These are phyloP conservation scores for Taphrorychus bicolor DNA, from an alignment of 2,888 invertebrate genomes.

Conservation along the genomic window DNA sequence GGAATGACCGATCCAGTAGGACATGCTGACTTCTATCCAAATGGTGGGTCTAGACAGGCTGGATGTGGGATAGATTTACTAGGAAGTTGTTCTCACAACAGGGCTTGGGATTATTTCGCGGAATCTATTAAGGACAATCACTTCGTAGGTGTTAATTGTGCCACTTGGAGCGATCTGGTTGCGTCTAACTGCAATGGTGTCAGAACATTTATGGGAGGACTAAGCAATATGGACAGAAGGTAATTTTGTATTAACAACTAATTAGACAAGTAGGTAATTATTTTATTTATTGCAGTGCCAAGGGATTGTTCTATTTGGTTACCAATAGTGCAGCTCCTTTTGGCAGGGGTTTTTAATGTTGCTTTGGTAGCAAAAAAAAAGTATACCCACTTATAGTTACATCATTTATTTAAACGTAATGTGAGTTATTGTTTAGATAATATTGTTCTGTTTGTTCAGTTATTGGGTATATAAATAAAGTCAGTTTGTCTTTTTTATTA, in stretches of 20 bases:
- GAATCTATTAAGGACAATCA: slow-evolving; percentile 27
- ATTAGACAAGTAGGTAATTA: too few relatives aligned
- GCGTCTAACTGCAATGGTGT: not conserved
- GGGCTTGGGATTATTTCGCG: slow-evolving; percentile 36
- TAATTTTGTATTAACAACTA: not conserved
- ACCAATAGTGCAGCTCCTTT: slow-evolving; percentile 34
- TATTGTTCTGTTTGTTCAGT: too few relatives aligned
- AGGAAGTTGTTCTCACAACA: slow-evolving; percentile 37
- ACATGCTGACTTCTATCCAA: slow-evolving; percentile 37
- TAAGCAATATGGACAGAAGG: slow-evolving; percentile 4
- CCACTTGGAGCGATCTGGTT: slow-evolving; percentile 10
- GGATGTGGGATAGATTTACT: slow-evolving; percentile 37
- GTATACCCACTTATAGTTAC: too few relatives aligned
- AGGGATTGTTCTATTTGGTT: slow-evolving; percentile 26
- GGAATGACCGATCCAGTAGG: slow-evolving; percentile 31
- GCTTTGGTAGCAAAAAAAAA: too few relatives aligned
- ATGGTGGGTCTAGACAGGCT: slow-evolving; percentile 37
- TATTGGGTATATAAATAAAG: too few relatives aligned
- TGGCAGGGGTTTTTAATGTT: too few relatives aligned
- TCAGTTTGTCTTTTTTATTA: too few relatives aligned
- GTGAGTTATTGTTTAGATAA: too few relatives aligned
- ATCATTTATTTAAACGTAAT: too few relatives aligned
- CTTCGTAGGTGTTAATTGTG: slow-evolving; percentile 19
- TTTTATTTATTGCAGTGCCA: slow-evolving; percentile 21
- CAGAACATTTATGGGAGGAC: slow-evolving; percentile 24